Base-by-base conservation (phyloP, 2,797 vertebrate species). In the Eremophila alpestris region DNA sequence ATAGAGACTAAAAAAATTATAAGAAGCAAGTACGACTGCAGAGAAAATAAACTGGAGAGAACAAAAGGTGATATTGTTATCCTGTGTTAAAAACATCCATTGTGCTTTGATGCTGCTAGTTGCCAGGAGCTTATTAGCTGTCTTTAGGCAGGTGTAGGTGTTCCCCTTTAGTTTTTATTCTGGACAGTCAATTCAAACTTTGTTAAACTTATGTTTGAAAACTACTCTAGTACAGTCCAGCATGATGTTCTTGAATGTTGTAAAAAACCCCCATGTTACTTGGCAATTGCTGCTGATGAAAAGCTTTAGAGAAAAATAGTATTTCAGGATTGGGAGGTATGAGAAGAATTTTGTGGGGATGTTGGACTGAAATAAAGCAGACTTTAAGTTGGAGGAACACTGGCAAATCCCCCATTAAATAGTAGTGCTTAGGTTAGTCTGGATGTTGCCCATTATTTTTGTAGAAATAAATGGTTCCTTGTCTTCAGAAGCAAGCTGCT, bases 11-110 rank as follows among this genome's bases (percentile, higher is more conserved):
- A 97, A 79, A 98, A 98, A 96, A 95, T 97, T 0, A 97, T 98
- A 96, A 98, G 97, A 62, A 97, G 97, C 97, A 99, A 99, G 95
- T 99, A 98, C 2, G 99, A 99, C 97, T 99, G 99, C 96, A 97
- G 99, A 93, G 99, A 99, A 92, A 99, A 99, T 97, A 99, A 99
- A 96, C 98, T 99, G 95, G 99, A 99, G 97, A 99, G 99, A 97
- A 99, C 99, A 27, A 99, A 99, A 99, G 99, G 99, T 99, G 91
- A 76, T 38, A 36, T 16, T 64, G 27, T 63, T 83, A 83, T 49
- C 26, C 16, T 76, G 10, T 79, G 32, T 74, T 91, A 70, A 59
- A 86, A 89, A 49, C 5, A 43, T 60, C 30, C 23, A 8, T 54
- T 55, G 36, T 63, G 24, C 13, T 73, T 71, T 63, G 54, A 56